Percentiles rank a stretch among this genome's conserved stretches.
phyloP scores from a whole-genome alignment of 2,113 vertebrate genomes.

The Climacteris rufus region DNA sequence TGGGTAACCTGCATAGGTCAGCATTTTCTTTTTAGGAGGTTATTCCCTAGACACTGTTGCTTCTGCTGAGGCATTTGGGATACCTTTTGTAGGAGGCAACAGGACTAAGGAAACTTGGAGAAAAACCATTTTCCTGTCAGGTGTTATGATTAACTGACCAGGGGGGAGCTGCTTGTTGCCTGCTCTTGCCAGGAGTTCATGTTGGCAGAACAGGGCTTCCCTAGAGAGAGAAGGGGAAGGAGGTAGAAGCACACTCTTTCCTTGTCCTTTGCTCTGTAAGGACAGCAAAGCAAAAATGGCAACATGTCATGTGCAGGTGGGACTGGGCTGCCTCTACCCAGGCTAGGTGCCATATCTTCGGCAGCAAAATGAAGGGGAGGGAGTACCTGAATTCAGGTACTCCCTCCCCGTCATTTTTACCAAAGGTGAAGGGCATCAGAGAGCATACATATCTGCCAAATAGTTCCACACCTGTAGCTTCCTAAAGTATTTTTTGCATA shows the following conservation, averaged over 20 bases:
- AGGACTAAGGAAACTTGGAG: not conserved
- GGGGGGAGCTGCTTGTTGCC: not conserved
- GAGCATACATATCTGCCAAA: fast-evolving
- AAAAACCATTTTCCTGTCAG: fast-evolving
- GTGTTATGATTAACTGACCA: not conserved
- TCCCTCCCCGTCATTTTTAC: not conserved
- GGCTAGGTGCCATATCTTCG: fast-evolving
- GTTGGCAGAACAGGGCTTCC: not conserved
- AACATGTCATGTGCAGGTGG: fast-evolving
- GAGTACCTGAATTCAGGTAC: not conserved
- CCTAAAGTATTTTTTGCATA: not conserved
- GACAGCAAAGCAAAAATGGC: not conserved
- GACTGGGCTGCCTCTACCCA: not conserved
- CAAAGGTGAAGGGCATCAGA: not conserved
- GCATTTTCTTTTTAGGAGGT: not conserved
- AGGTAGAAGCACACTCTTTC: not conserved
- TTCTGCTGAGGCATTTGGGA: not conserved
- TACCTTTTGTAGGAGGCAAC: not conserved
- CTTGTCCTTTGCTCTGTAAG: fast-evolving
- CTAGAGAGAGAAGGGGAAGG: no score
- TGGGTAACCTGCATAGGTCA: not conserved
- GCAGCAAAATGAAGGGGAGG: no score
- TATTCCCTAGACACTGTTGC: not conserved
- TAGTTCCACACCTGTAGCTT: not conserved
- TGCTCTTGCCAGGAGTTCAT: not conserved